These are phyloP conservation scores for Asarcornis scutulata DNA, from an alignment of 2,113 vertebrate genomes.

Conservation along the genomic window DNA sequence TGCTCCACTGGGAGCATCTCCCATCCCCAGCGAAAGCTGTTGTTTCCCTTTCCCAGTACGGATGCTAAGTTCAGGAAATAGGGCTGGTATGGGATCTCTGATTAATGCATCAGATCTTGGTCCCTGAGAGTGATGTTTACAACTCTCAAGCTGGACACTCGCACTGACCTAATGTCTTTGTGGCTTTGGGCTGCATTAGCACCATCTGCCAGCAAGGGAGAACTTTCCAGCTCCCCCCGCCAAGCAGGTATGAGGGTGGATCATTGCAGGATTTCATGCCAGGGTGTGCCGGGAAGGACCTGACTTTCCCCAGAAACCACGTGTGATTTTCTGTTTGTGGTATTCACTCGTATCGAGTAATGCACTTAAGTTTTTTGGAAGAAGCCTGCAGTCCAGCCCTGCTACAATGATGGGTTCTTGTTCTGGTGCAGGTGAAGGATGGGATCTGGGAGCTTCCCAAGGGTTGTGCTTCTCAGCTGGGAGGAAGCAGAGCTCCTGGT, in stretches of 20 bases:
- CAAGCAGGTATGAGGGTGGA: not conserved
- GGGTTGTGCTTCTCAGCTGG: not conserved
- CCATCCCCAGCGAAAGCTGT: not conserved
- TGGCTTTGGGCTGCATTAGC: constrained; percentile 16
- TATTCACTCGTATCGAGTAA: not conserved
- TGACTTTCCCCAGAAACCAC: not conserved
- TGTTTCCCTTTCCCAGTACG: not conserved
- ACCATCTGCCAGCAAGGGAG: constrained; percentile 17
- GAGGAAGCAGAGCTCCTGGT: not conserved
- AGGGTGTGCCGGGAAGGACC: not conserved
- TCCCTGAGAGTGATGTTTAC: not conserved
- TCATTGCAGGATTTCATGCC: not conserved
- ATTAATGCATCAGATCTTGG: not conserved
- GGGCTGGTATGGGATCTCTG: not conserved
- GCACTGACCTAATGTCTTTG: not conserved
- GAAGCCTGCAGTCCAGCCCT: not conserved
- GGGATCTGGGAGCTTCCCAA: not conserved
- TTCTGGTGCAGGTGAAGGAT: not conserved
- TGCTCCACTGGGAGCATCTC: not conserved
- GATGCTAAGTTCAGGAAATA: not conserved
- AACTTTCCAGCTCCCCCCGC: not conserved
- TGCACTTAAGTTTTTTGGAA: not conserved
- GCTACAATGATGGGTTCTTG: not conserved
- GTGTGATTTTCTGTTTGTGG: not conserved
- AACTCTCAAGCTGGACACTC: constrained; percentile 14